phyloP scores from a whole-genome alignment of 2,113 vertebrate genomes.

The Myiozetetes cayanensis region DNA sequence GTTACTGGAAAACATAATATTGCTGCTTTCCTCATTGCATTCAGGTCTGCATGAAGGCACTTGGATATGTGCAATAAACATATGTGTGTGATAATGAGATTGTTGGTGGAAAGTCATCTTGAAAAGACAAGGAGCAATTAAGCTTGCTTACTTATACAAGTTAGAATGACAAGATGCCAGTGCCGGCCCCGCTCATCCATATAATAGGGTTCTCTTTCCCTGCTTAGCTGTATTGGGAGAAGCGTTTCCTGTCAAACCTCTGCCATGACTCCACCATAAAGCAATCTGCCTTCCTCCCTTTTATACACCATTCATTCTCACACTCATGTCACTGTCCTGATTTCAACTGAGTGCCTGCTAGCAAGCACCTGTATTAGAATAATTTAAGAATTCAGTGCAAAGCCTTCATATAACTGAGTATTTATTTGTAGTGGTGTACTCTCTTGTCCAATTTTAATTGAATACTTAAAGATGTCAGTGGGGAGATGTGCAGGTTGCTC shows the following conservation, averaged over 20 bases:
- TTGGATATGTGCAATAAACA: conserved; percentile 50
- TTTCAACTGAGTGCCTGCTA: conserved; percentile 20
- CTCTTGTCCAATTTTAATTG: conserved; percentile 19
- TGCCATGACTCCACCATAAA: conserved; percentile 53
- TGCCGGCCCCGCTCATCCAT: conserved; percentile 51
- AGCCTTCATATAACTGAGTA: neutral
- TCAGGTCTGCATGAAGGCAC: conserved; percentile 3
- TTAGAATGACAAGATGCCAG: conserved; percentile 68
- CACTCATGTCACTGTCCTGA: neutral
- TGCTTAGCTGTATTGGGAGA: conserved; percentile 30
- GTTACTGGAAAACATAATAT: neutral
- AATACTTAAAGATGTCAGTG: neutral
- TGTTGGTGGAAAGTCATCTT: conserved; percentile 66
- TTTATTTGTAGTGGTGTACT: neutral
- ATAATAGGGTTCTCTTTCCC: conserved; percentile 65
- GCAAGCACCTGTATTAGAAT: conserved; percentile 32
- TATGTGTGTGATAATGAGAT: conserved; percentile 68
- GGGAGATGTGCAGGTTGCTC: conserved; percentile 4
- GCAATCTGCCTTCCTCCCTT: conserved; percentile 32
- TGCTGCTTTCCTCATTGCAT: neutral
- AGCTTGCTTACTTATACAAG: conserved; percentile 68
- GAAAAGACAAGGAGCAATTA: conserved; percentile 72
- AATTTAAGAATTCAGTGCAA: neutral
- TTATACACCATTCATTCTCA: conserved; percentile 28
- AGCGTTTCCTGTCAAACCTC: conserved; percentile 52